Evolutionary conservation across 2,113 vertebrate genomes (phyloP).

Genomic region (Trogon melanurus): DNA sequence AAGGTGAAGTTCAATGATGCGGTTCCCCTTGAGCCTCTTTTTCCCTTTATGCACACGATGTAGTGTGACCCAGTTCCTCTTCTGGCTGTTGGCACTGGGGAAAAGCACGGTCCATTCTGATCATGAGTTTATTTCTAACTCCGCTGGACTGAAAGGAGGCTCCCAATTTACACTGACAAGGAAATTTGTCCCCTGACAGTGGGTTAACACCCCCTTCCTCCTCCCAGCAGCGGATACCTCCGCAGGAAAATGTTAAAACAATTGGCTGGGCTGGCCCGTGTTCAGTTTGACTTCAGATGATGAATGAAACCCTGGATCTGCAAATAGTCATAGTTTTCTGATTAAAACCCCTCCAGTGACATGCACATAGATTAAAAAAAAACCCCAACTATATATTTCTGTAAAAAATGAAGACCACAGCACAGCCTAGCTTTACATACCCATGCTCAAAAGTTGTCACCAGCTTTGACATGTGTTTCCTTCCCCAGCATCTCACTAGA

Average conservation of each 20-base stretch:
- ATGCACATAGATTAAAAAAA: neutral
- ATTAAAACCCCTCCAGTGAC: neutral
- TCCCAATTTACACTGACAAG: neutral
- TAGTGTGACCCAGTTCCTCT: neutral
- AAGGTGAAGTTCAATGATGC: conserved; percentile 20
- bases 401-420: neutral
- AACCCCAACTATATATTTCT: neutral
- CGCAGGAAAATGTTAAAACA: neutral
- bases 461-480: neutral
- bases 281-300: neutral
- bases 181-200: neutral
- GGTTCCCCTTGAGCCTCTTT: neutral
- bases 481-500: neutral
- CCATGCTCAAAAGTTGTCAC: neutral
- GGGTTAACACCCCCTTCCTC: neutral
- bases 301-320: neutral
- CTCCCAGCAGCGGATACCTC: neutral
- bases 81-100: neutral
- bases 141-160: neutral
- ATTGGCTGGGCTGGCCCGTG: neutral
- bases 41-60: fast-evolving
- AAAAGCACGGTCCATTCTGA: neutral
- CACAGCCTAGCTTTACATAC: neutral
- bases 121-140: neutral
- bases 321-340: neutral